A percentile compares a stretch with the other conserved stretches of the same genome.
Conservation (phyloP, 2,888 invertebrate species). For the Empis stercorea region DNA sequence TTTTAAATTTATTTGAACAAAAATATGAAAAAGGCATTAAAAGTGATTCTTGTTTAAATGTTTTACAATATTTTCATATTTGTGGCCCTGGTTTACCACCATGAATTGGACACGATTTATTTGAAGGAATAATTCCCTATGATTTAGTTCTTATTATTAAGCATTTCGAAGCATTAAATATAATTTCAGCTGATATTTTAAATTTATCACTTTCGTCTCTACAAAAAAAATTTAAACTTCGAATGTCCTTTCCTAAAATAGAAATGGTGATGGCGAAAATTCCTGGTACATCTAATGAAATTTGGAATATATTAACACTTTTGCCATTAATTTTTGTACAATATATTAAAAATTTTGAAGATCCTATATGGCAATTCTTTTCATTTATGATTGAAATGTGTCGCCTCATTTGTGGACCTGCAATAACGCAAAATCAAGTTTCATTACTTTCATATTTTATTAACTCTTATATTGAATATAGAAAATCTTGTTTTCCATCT, state of each 20-base stretch:
- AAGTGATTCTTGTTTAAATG: slow-evolving; percentile 17
- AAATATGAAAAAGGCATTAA: slow-evolving; percentile 15
- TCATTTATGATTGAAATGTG: neutral
- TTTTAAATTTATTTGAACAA: neutral
- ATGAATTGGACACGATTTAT: slow-evolving; percentile 21
- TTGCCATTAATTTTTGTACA: neutral
- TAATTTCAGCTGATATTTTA: slow-evolving; percentile 1
- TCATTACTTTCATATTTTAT: neutral
- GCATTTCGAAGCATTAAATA: neutral
- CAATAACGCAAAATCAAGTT: neutral
- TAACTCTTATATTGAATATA: slow-evolving; percentile 1
- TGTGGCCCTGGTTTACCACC: slow-evolving; percentile 18
- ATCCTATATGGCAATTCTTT: slow-evolving; percentile 1
- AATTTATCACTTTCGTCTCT: too few relatives aligned
- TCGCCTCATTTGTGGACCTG: slow-evolving; percentile 1
- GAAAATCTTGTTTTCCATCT: slow-evolving; percentile 8
- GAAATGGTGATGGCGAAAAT: neutral
- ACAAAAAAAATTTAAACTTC: too few relatives aligned
- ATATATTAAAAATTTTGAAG: neutral
- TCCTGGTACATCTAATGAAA: slow-evolving; percentile 2
- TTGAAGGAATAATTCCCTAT: slow-evolving; percentile 17
- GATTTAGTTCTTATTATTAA: slow-evolving; percentile 17
- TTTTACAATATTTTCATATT: slow-evolving; percentile 18
- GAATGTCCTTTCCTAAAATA: too few relatives aligned
- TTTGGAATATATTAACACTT: neutral